phyloP scores from a whole-genome alignment of 1,140 invertebrate genomes.

The Diplogasteroides magnus region DNA sequence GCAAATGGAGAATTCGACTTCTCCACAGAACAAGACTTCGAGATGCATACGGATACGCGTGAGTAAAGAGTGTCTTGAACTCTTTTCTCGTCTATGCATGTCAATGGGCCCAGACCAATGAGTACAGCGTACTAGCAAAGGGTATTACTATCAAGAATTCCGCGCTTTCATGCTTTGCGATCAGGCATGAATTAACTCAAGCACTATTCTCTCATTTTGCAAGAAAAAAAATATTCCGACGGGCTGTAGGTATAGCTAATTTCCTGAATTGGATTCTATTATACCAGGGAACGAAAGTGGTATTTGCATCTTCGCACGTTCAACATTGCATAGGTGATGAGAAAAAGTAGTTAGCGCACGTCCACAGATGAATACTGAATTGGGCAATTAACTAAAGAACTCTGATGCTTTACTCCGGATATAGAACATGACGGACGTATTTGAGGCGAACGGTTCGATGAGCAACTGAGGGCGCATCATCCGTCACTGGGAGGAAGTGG shows the following conservation, averaged over 20 bases:
- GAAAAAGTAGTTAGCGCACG: too few species aligned
- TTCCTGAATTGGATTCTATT: too few species aligned
- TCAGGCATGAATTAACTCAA: not conserved
- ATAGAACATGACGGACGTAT: not conserved
- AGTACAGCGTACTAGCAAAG: too few species aligned
- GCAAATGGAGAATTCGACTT: conserved; percentile 31
- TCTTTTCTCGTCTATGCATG: too few species aligned
- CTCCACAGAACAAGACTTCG: conserved; percentile 28
- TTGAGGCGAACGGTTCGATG: conserved; percentile 3
- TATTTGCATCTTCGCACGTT: not conserved
- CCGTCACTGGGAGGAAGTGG: conserved; percentile 2
- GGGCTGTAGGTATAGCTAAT: too few species aligned
- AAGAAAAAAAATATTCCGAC: not conserved
- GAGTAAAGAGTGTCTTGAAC: too few species aligned
- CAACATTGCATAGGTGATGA: not conserved
- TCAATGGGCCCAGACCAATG: too few species aligned
- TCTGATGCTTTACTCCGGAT: not conserved
- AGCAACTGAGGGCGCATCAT: not conserved
- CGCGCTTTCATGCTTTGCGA: not conserved
- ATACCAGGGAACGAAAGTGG: not conserved
- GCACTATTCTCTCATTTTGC: not conserved
- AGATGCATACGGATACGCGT: conserved; percentile 33
- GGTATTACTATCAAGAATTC: not conserved
- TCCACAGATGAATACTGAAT: too few species aligned
- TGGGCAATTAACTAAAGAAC: too few species aligned